phyloP scores from a whole-genome alignment of 1,140 invertebrate genomes.

The Hestina assimilis region DNA sequence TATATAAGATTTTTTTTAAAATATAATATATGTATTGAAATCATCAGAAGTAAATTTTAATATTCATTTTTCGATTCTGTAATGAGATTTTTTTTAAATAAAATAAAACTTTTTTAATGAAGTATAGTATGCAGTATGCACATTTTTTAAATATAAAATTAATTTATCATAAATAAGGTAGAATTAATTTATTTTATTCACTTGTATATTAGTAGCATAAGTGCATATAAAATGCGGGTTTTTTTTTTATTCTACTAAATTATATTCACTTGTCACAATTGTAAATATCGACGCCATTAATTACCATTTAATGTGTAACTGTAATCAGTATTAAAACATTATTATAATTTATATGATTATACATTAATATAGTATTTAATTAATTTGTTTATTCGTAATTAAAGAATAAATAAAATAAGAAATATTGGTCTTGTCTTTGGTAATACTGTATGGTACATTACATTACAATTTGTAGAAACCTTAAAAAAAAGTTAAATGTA shows the following conservation, averaged over 20 bases:
- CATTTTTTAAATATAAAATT: constrained; percentile 35
- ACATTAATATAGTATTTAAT: constrained; percentile 7
- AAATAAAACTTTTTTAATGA: too few relatives aligned
- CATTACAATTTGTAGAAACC: too few relatives aligned
- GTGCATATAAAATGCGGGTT: constrained; percentile 52
- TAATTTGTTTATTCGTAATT: background rate
- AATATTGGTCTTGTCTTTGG: too few relatives aligned
- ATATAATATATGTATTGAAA: too few relatives aligned
- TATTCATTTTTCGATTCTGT: too few relatives aligned
- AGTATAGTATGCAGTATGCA: too few relatives aligned
- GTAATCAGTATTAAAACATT: constrained; percentile 75
- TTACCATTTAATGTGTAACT: constrained; percentile 66
- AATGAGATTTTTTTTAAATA: too few relatives aligned
- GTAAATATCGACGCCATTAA: constrained; percentile 67
- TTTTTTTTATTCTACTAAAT: constrained; percentile 57
- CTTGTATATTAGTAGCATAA: constrained; percentile 61
- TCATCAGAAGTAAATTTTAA: too few relatives aligned
- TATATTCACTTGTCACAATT: constrained; percentile 58
- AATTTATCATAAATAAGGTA: constrained; percentile 14
- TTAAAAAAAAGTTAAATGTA: too few relatives aligned
- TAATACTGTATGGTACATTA: too few relatives aligned
- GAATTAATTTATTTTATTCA: constrained; percentile 29
- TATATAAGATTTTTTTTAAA: too few relatives aligned
- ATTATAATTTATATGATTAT: constrained; percentile 60
- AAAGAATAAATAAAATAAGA: background rate